These are phyloP conservation scores for Dilophus febrilis DNA, from an alignment of 2,888 invertebrate species.

Conservation along the genomic window DNA sequence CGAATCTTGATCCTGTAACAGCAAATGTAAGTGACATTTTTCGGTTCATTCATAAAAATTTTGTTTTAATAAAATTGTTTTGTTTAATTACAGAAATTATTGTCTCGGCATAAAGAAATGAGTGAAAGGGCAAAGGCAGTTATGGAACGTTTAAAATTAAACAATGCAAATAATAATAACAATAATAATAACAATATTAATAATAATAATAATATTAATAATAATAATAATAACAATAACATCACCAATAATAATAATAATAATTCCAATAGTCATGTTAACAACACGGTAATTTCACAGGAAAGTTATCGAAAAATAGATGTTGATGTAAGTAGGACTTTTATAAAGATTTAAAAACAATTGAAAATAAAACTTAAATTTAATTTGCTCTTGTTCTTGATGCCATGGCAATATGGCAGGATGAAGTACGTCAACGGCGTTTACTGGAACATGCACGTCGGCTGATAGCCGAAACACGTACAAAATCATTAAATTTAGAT, in stretches of 20 bases:
- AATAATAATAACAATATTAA: too few relatives aligned
- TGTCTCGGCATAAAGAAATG: constrained; percentile 31
- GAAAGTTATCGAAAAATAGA: too few relatives aligned
- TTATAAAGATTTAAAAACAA: too few relatives aligned
- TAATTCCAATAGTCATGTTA: too few relatives aligned
- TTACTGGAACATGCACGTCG: constrained; percentile 75
- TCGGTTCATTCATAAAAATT: not conserved
- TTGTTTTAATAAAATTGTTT: not conserved
- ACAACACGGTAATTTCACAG: not conserved
- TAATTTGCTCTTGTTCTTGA: too few relatives aligned
- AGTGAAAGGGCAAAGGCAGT: constrained; percentile 31
- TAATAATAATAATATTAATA: too few relatives aligned
- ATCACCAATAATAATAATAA: too few relatives aligned
- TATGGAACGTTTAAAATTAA: constrained; percentile 18
- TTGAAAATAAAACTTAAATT: too few relatives aligned
- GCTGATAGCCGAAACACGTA: constrained; percentile 72
- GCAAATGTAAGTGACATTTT: constrained; percentile 34
- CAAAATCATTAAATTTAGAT: constrained; percentile 23
- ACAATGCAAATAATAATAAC: too few relatives aligned
- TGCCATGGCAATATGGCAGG: too few relatives aligned
- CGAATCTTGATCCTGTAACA: constrained; percentile 28
- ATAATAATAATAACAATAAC: too few relatives aligned
- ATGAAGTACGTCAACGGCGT: constrained; percentile 74
- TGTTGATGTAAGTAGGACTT: too few relatives aligned
- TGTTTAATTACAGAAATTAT: constrained; percentile 23